Conservation (phyloP, 2,113 vertebrate species). For the Anarhynchus alexandrinus region DNA sequence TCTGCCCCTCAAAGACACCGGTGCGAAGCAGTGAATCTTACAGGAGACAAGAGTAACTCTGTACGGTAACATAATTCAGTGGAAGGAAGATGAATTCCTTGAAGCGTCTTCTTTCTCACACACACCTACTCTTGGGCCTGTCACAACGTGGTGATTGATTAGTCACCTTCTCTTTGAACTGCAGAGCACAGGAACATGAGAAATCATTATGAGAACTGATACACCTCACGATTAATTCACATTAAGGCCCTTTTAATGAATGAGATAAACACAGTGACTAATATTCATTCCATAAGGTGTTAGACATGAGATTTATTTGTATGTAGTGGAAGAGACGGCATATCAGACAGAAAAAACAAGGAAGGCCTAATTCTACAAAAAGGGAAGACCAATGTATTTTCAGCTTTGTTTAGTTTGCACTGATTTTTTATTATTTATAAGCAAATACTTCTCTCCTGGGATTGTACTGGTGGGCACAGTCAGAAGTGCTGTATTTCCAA, state of each 20-base stretch:
- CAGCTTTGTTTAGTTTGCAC: not conserved
- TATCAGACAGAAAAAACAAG: not conserved
- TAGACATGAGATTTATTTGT: not conserved
- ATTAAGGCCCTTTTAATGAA: not conserved
- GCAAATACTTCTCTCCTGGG: not conserved
- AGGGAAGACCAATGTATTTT: not conserved
- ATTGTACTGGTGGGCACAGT: not conserved
- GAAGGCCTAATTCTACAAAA: not conserved
- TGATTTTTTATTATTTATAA: not conserved
- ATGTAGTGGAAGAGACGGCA: not conserved
- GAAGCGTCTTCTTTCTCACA: not conserved
- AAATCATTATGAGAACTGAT: not conserved
- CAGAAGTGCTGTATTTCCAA: not conserved
- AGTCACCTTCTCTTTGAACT: not conserved
- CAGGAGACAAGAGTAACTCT: constrained; percentile 18
- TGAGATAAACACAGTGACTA: constrained; percentile 16
- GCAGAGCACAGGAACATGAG: not conserved
- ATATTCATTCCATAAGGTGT: not conserved
- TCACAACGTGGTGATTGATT: not conserved
- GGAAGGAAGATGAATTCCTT: constrained; percentile 29
- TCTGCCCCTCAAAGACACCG: not conserved
- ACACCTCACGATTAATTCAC: not conserved
- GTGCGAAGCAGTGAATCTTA: not conserved
- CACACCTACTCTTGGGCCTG: not conserved
- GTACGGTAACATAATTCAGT: constrained; percentile 9